Conservation (phyloP, 2,113 vertebrate species). For the Coturnix japonica region DNA sequence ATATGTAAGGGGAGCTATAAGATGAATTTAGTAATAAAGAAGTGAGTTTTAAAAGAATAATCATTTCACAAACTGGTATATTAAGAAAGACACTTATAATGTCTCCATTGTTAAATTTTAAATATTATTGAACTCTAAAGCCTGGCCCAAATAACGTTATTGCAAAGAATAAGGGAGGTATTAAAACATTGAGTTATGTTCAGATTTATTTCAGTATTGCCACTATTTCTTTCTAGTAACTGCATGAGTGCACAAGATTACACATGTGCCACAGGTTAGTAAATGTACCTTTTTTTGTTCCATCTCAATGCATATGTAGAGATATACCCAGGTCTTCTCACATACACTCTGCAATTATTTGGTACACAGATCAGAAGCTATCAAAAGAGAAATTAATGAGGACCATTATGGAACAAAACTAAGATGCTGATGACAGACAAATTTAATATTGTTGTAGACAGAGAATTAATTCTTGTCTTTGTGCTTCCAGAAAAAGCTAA, state of each 20-base stretch:
- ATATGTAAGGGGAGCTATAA: background rate
- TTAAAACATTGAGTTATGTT: conserved; percentile 2
- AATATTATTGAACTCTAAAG: background rate
- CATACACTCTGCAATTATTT: conserved; percentile 1
- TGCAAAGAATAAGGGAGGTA: background rate
- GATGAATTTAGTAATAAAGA: background rate
- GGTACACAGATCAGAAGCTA: background rate
- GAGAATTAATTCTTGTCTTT: conserved; percentile 13
- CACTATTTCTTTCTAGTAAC: background rate
- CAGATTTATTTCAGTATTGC: background rate
- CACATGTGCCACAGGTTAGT: no score
- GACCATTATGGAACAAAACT: background rate
- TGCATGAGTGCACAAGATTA: background rate
- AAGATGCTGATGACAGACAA: background rate
- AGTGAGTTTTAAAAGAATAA: background rate
- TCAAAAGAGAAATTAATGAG: background rate
- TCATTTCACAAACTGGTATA: background rate
- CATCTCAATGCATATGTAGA: fast-evolving
- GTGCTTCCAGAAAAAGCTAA: conserved; percentile 22
- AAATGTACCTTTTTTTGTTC: background rate
- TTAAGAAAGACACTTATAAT: background rate
- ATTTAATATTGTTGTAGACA: background rate
- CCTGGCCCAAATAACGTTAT: background rate
- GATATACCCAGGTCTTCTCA: background rate
- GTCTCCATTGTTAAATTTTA: background rate